Percentiles rank a stretch among this genome's conserved stretches.
Evolutionary conservation across 2,797 vertebrate genomes (phyloP).

Genomic region (Hozukius guyotensis): DNA sequence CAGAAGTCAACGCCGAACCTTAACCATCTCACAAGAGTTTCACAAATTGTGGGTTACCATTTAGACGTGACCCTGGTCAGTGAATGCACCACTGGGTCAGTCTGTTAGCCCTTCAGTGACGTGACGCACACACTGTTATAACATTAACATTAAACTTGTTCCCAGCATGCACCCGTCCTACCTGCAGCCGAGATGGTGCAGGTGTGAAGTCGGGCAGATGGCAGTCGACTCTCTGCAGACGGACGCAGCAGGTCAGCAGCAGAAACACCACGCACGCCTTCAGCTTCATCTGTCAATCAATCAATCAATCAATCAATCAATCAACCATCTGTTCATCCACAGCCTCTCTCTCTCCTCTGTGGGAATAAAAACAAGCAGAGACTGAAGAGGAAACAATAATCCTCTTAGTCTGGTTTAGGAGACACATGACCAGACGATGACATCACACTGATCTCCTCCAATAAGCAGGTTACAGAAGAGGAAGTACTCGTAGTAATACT

Average conservation of each 20-base stretch:
- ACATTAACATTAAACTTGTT: neutral
- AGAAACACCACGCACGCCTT: neutral
- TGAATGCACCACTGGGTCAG: neutral
- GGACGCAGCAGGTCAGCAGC: constrained; percentile 34
- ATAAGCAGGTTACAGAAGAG: neutral
- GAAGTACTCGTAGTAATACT: too few species aligned
- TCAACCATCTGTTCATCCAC: neutral
- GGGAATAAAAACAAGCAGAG: neutral
- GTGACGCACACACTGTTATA: neutral
- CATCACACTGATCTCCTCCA: constrained; percentile 20
- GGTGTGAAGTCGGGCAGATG: constrained; percentile 42
- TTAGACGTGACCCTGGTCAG: neutral
- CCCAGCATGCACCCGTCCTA: constrained; percentile 38
- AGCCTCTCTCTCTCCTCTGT: neutral
- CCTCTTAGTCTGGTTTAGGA: constrained; percentile 47
- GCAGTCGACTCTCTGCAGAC: constrained; percentile 19
- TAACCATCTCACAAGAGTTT: too few species aligned
- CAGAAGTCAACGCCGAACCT: too few species aligned
- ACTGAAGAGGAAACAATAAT: constrained; percentile 33
- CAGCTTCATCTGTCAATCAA: constrained; percentile 39
- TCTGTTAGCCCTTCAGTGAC: neutral
- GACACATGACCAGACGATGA: constrained; percentile 51
- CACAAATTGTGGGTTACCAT: too few species aligned
- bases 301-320: neutral
- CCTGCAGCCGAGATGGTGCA: constrained; percentile 15